These are phyloP conservation scores for Drosophila cyrtoloma DNA, from an alignment of 2,888 invertebrate genomes.

Conservation along the genomic window DNA sequence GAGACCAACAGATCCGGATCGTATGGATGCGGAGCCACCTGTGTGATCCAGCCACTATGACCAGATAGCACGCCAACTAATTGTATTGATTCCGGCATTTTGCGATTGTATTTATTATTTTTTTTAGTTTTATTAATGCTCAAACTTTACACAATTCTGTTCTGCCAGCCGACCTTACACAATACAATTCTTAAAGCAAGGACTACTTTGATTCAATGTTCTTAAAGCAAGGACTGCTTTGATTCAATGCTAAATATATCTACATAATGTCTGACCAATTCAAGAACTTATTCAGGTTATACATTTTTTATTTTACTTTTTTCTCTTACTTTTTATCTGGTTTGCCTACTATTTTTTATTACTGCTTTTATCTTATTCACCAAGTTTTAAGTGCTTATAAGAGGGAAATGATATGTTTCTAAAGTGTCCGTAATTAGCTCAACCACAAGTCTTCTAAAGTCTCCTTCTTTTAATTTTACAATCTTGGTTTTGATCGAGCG, in stretches of 20 bases:
- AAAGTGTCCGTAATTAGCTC: not conserved
- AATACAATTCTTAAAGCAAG: not conserved
- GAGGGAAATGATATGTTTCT: not conserved
- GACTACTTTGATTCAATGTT: not conserved
- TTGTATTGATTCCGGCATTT: slow-evolving; percentile 94
- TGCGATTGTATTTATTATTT: not conserved
- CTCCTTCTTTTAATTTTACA: not conserved
- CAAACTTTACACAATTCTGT: not conserved
- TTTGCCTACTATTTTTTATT: not conserved
- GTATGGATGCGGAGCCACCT: slow-evolving; percentile 99
- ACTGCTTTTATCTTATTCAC: not conserved
- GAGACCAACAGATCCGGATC: slow-evolving; percentile 99
- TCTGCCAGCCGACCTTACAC: not conserved
- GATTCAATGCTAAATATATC: not conserved
- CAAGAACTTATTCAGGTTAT: not conserved
- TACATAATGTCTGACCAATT: not conserved
- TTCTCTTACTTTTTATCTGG: not conserved
- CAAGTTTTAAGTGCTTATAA: not conserved
- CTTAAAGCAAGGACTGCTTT: not conserved
- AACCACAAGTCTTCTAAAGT: not conserved
- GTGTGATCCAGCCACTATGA: slow-evolving; percentile 99
- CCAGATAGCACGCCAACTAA: slow-evolving; percentile 97
- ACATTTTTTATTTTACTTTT: not conserved
- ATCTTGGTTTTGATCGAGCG: not conserved
- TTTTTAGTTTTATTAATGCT: not conserved